These are phyloP conservation scores for Nemotelus nigrinus DNA, from an alignment of 2,888 invertebrate genomes.

Conservation along the genomic window DNA sequence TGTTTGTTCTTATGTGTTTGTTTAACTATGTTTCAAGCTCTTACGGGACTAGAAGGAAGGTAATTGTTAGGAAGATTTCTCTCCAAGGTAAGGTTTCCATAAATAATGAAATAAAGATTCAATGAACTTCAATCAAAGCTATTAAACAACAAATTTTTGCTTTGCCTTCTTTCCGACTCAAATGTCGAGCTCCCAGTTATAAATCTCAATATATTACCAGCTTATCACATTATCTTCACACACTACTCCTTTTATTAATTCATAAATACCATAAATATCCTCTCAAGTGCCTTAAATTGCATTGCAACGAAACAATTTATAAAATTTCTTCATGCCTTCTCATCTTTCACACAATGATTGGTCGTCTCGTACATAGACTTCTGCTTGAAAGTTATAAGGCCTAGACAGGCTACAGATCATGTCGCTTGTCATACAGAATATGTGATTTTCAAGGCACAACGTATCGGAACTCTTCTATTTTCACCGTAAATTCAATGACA, in stretches of 20 bases:
- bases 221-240: slow-evolving; percentile 7
- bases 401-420: neutral
- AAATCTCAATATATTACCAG: neutral
- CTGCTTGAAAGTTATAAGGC: neutral
- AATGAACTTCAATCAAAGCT: too few relatives aligned
- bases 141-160: too few relatives aligned
- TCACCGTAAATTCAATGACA: slow-evolving; percentile 35
- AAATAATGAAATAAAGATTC: too few relatives aligned
- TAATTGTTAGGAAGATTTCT: too few relatives aligned
- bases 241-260: slow-evolving; percentile 25
- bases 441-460: slow-evolving; percentile 11
- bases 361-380: neutral
- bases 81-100: too few relatives aligned
- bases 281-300: neutral
- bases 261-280: slow-evolving; percentile 39
- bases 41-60: too few relatives aligned
- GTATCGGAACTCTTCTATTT: neutral
- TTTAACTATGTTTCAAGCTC: too few relatives aligned
- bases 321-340: neutral
- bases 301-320: slow-evolving; percentile 10
- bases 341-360: neutral
- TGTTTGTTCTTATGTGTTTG: too few relatives aligned
- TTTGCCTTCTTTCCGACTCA: too few relatives aligned
- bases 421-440: neutral
- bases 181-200: too few relatives aligned